These are phyloP conservation scores for Tiphia femorata DNA, from an alignment of 2,888 invertebrate genomes.

Conservation along the genomic window DNA sequence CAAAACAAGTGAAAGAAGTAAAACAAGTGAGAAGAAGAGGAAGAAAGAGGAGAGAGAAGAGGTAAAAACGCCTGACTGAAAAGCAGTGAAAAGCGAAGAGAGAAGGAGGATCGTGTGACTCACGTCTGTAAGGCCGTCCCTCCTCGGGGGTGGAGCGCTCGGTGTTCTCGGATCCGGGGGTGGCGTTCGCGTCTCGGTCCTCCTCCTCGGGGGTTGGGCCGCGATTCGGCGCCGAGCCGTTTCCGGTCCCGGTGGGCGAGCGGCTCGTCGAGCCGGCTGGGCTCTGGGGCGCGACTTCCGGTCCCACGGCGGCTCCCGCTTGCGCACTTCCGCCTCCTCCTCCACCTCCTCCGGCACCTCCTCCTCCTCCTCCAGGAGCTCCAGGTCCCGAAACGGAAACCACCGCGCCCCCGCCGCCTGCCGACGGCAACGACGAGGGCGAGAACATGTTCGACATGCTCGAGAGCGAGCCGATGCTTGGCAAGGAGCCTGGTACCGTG, in stretches of 20 bases:
- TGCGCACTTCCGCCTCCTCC: constrained; percentile 15
- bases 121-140: constrained; percentile 69
- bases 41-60: neutral
- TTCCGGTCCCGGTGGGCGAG: constrained; percentile 55
- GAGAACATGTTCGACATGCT: constrained; percentile 68
- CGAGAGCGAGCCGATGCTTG: constrained; percentile 63
- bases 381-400: constrained; percentile 39
- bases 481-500: constrained; percentile 53
- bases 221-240: constrained; percentile 51
- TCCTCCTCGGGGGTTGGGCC: constrained; percentile 64
- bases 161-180: constrained; percentile 70
- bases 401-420: constrained; percentile 46
- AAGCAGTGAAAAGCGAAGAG: neutral
- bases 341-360: constrained; percentile 1
- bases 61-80: neutral
- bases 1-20: neutral
- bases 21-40: neutral
- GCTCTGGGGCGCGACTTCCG: constrained; percentile 62
- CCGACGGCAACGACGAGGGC: constrained; percentile 58
- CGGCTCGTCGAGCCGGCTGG: constrained; percentile 66
- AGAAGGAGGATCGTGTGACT: constrained; percentile 45
- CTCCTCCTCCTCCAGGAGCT: constrained; percentile 22
- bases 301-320: constrained; percentile 21
- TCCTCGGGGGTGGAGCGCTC: constrained; percentile 71
- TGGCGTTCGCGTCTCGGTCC: constrained; percentile 68